Percentiles rank a stretch among this genome's conserved stretches.
Evolutionary conservation across 2,113 vertebrate species (phyloP).

Genomic region (Excalfactoria chinensis): DNA sequence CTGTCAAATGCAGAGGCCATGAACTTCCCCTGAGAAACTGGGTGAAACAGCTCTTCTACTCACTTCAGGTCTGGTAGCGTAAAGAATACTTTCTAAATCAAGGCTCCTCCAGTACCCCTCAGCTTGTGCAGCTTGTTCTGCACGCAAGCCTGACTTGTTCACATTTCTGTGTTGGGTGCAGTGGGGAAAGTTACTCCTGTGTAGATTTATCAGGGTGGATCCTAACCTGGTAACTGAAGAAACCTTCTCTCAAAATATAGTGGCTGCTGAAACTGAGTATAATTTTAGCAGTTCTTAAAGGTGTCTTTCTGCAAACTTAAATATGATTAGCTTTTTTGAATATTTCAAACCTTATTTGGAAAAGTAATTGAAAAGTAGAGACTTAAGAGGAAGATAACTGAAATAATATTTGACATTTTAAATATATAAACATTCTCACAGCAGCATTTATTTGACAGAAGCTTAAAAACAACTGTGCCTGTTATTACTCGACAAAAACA

Average conservation of each 20-base stretch:
- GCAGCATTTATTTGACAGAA: slow-evolving; percentile 2
- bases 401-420: background rate
- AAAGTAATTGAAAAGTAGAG: background rate
- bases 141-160: background rate
- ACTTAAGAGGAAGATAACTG: background rate
- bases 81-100: slow-evolving; percentile 19
- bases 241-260: background rate
- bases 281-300: background rate
- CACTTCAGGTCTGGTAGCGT: background rate
- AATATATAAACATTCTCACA: background rate
- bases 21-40: slow-evolving; percentile 46
- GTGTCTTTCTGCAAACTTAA: background rate
- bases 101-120: background rate
- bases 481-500: slow-evolving; percentile 6
- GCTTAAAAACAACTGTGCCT: slow-evolving; percentile 24
- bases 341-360: background rate
- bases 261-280: background rate
- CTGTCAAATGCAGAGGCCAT: slow-evolving; percentile 22
- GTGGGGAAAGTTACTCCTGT: background rate
- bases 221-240: background rate
- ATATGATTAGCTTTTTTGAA: background rate
- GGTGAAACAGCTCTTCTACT: background rate
- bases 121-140: background rate
- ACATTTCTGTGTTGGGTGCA: background rate
- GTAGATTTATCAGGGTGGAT: background rate